These are phyloP conservation scores for Tragelaphus imberbis DNA, from an alignment of 2,113 vertebrate genomes.

Conservation along the genomic window DNA sequence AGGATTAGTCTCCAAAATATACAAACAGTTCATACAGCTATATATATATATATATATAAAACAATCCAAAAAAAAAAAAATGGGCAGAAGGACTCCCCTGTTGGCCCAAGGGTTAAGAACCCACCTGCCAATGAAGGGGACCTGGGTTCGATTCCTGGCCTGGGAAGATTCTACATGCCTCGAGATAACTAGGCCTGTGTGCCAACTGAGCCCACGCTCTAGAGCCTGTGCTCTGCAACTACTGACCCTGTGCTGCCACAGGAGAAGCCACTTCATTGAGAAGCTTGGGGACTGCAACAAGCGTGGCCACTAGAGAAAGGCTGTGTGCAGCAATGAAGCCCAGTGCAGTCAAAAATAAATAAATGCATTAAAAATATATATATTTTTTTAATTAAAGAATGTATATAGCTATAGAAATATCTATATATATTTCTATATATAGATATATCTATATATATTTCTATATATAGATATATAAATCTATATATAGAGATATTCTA, in stretches of 20 bases:
- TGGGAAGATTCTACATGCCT: neutral
- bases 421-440: neutral
- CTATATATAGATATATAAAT: neutral
- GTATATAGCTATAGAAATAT: neutral
- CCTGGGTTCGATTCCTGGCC: neutral
- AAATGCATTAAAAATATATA: neutral
- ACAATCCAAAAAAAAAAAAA: neutral
- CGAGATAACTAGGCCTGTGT: accelerated
- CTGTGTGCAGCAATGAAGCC: neutral
- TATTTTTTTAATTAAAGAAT: neutral
- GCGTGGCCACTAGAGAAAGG: neutral
- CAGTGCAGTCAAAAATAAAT: neutral
- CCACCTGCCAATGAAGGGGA: neutral
- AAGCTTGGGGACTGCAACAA: neutral
- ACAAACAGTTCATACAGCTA: neutral
- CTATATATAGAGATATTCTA: neutral
- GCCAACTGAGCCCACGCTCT: neutral
- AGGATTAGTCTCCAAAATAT: neutral
- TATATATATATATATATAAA: neutral
- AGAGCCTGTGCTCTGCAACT: neutral
- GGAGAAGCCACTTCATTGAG: neutral
- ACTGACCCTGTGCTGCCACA: neutral
- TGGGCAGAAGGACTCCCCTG: neutral
- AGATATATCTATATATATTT: neutral
- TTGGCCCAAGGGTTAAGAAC: neutral